These are phyloP conservation scores for Euwallacea similis DNA, from an alignment of 1,140 invertebrate species.

Conservation along the genomic window DNA sequence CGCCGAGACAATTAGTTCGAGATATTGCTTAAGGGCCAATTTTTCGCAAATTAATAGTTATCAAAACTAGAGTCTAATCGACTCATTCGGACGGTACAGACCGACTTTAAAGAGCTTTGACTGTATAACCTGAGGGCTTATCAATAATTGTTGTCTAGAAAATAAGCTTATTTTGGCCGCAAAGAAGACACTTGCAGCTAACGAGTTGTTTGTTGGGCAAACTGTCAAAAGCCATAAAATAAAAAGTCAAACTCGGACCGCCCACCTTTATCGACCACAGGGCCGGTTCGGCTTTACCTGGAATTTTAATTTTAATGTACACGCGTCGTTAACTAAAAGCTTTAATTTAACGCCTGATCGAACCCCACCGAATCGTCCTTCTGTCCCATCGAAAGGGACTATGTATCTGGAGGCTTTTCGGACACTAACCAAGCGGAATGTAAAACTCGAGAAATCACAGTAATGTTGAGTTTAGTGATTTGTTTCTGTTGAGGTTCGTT, in stretches of 20 bases:
- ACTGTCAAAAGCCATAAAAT: constrained; percentile 46
- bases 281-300: constrained; percentile 40
- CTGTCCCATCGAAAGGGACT: not conserved
- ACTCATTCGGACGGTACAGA: not conserved
- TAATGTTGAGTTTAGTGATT: too few species aligned
- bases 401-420: too few species aligned
- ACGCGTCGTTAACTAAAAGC: constrained; percentile 43
- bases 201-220: constrained; percentile 31
- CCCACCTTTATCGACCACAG: constrained; percentile 39
- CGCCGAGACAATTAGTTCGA: too few species aligned
- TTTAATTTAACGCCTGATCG: constrained; percentile 46
- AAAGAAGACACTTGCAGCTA: constrained; percentile 15
- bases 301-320: constrained; percentile 45
- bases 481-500: too few species aligned
- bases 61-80: not conserved
- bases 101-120: not conserved
- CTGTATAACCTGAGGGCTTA: not conserved
- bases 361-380: constrained; percentile 2
- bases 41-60: too few species aligned
- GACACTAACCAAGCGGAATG: too few species aligned
- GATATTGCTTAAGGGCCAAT: too few species aligned
- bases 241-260: constrained; percentile 44
- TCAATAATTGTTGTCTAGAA: too few species aligned
- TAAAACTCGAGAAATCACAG: too few species aligned
- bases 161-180: too few species aligned